Evolutionary conservation across 2,797 vertebrate species (phyloP).

Genomic region (Tenualosa ilisha): DNA sequence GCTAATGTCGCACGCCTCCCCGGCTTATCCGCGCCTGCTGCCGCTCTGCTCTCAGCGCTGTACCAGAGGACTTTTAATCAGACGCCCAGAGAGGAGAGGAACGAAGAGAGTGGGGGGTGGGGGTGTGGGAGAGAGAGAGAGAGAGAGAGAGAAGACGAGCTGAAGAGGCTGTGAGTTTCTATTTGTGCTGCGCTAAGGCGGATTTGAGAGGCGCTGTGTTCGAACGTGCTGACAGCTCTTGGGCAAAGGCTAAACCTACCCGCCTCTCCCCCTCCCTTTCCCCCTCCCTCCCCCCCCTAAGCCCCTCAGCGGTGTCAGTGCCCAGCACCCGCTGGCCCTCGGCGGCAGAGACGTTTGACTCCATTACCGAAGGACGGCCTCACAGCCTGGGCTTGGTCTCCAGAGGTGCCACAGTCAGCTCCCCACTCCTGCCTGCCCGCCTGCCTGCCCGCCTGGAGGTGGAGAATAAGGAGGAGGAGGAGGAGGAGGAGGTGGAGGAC

Average conservation of each 20-base stretch:
- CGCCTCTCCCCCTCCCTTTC: neutral
- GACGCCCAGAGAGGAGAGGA: neutral
- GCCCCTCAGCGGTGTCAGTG: conserved; percentile 16
- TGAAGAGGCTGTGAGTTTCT: conserved; percentile 27
- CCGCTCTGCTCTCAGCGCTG: neutral
- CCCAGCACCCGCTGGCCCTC: neutral
- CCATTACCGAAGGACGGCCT: conserved; percentile 26
- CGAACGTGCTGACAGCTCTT: conserved; percentile 36
- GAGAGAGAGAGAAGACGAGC: neutral
- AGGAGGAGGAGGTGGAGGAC: neutral
- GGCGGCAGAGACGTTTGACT: conserved; percentile 19
- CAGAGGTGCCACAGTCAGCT: neutral
- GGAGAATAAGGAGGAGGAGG: neutral
- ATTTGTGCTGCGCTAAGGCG: conserved; percentile 40
- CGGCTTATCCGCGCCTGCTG: neutral
- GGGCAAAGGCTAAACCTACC: conserved; percentile 30
- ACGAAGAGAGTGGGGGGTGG: neutral
- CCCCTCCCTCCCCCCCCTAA: conserved; percentile 3
- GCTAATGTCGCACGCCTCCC: neutral
- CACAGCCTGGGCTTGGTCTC: conserved; percentile 11
- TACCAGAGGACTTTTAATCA: conserved; percentile 10
- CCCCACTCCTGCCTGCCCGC: neutral
- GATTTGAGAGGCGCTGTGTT: conserved; percentile 39
- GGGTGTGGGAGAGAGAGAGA: neutral
- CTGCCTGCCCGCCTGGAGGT: conserved; percentile 18